Conservation (phyloP, 2,888 invertebrate species). For the Phoenoteleia sp. region DNA sequence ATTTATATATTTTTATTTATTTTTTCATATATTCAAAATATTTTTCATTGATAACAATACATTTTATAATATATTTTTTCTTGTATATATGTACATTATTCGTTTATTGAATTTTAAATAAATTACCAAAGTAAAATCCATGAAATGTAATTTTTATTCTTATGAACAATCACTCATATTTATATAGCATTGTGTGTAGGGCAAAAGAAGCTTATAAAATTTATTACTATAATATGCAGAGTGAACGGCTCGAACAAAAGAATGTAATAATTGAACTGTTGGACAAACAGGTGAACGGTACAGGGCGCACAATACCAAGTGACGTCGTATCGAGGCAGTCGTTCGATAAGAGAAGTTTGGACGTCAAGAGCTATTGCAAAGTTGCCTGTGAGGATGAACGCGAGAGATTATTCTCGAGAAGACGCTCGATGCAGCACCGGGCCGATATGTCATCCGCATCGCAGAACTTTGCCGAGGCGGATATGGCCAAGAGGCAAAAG, state of each 20-base stretch:
- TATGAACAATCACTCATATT: too few species aligned
- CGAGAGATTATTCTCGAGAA: constrained; percentile 76
- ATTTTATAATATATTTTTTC: too few species aligned
- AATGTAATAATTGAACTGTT: constrained; percentile 39
- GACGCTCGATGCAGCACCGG: constrained; percentile 69
- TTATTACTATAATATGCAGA: not conserved
- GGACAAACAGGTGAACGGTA: constrained; percentile 80
- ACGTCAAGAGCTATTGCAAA: constrained; percentile 70
- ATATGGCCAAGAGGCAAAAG: constrained; percentile 83
- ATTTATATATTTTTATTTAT: too few species aligned
- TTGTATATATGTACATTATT: too few species aligned
- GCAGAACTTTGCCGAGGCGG: constrained; percentile 46
- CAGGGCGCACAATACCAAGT: constrained; percentile 80
- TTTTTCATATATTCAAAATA: too few species aligned
- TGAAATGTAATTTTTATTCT: too few species aligned
- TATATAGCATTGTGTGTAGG: too few species aligned
- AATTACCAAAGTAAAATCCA: too few species aligned
- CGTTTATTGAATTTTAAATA: too few species aligned
- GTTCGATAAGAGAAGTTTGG: constrained; percentile 68
- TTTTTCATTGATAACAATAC: too few species aligned
- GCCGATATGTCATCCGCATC: constrained; percentile 58
- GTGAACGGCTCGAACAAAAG: not conserved
- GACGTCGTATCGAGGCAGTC: constrained; percentile 76
- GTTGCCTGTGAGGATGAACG: constrained; percentile 76
- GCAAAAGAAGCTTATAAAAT: not conserved